phyloP scores from a whole-genome alignment of 1,140 invertebrate genomes.

The Archivesica marissinica region DNA sequence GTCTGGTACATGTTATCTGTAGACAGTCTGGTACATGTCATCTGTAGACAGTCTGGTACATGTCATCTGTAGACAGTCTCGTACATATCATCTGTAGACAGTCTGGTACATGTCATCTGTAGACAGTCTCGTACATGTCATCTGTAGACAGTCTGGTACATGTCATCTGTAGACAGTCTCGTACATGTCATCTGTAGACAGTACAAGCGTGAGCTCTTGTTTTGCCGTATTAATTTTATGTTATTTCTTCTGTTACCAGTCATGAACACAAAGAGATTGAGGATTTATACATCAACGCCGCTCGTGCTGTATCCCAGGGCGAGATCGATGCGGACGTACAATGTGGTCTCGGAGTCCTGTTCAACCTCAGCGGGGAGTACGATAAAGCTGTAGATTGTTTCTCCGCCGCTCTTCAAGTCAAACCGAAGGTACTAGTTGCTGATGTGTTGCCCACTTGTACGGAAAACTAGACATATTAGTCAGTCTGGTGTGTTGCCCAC shows the following conservation, averaged over 20 bases:
- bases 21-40: too few relatives aligned
- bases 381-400: constrained; percentile 99
- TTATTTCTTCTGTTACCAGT: constrained; percentile 62
- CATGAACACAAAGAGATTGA: constrained; percentile 87
- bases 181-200: not conserved
- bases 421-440: constrained; percentile 91
- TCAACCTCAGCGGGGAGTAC: constrained; percentile 97
- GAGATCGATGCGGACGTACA: constrained; percentile 95
- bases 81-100: too few relatives aligned
- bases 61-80: too few relatives aligned
- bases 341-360: constrained; percentile 96
- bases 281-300: constrained; percentile 93
- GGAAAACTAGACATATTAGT: too few relatives aligned
- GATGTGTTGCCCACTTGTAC: too few relatives aligned
- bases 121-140: too few relatives aligned
- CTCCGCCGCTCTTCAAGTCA: constrained; percentile 92
- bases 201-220: not conserved
- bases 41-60: too few relatives aligned
- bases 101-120: too few relatives aligned
- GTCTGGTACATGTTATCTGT: too few relatives aligned
- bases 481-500: too few relatives aligned
- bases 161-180: too few relatives aligned
- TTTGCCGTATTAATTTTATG: not conserved
- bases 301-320: constrained; percentile 79
- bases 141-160: too few relatives aligned